Conservation (phyloP, 2,113 vertebrate genomes). For the Miniopterus natalensis region DNA sequence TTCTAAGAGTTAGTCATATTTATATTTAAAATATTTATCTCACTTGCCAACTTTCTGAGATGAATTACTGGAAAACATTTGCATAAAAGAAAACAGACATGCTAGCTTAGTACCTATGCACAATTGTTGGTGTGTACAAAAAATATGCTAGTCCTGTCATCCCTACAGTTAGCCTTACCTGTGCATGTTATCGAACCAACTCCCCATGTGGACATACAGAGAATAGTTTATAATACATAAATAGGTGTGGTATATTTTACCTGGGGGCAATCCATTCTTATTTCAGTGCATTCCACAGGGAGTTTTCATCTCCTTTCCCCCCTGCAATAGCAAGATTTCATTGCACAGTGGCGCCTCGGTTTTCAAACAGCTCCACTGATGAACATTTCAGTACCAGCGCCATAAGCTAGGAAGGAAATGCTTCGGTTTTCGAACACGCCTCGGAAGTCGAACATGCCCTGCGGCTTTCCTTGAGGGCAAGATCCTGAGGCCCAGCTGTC, state of each 20-base stretch:
- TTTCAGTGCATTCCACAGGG: not conserved
- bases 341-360: too few species aligned
- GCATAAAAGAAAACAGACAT: constrained; percentile 46
- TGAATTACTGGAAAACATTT: constrained; percentile 52
- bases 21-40: constrained; percentile 63
- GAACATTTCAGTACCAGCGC: too few species aligned
- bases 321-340: not conserved
- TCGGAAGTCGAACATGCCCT: too few species aligned
- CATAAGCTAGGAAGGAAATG: too few species aligned
- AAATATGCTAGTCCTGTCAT: not conserved
- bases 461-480: too few species aligned
- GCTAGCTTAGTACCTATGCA: not conserved
- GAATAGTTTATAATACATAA: not conserved
- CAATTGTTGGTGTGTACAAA: not conserved
- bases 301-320: not conserved
- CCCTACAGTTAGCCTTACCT: not conserved
- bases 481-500: too few species aligned
- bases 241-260: not conserved
- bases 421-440: too few species aligned
- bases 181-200: not conserved
- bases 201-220: not conserved
- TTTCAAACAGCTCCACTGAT: too few species aligned
- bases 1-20: constrained; percentile 40
- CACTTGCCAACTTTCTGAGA: constrained; percentile 42
- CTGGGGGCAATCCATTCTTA: not conserved